Evolutionary conservation across 1,140 invertebrate species (phyloP).

Genomic region (Mizuhopecten yessoensis): DNA sequence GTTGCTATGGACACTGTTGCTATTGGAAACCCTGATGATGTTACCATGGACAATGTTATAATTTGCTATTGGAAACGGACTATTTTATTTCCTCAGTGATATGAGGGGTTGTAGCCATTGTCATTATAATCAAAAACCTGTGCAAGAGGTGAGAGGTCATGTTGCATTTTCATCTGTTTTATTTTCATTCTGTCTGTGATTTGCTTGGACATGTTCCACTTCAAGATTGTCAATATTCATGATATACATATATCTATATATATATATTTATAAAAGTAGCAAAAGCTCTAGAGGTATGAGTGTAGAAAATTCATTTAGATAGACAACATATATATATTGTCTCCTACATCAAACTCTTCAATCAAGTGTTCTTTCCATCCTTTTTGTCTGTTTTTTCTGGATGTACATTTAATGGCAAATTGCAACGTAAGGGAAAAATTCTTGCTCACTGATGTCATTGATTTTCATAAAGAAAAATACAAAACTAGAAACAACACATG

Average conservation of each 20-base stretch:
- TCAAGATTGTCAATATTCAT: conserved; percentile 28
- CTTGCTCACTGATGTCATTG: background rate
- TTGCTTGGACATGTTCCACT: conserved; percentile 22
- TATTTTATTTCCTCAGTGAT: conserved; percentile 39
- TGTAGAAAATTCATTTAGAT: no score
- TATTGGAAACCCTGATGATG: conserved; percentile 17
- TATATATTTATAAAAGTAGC: conserved; percentile 14
- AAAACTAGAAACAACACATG: no score
- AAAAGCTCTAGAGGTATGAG: background rate
- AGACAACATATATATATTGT: conserved; percentile 38
- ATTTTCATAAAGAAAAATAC: background rate
- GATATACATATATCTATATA: conserved; percentile 21
- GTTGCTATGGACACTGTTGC: conserved; percentile 37
- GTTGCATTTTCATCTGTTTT: conserved; percentile 30
- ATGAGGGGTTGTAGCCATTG: conserved; percentile 12
- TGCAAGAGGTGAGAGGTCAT: conserved; percentile 36
- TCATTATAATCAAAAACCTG: conserved; percentile 22
- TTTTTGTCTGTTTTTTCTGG: no score
- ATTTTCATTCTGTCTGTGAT: conserved; percentile 34
- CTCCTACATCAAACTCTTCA: background rate
- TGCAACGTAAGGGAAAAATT: background rate
- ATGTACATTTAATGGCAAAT: background rate
- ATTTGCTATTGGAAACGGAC: conserved; percentile 7
- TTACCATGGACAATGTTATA: background rate
- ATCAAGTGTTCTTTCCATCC: background rate